Conservation (phyloP, 23 tunicate genomes). For the Aplidium turbinatum region DNA sequence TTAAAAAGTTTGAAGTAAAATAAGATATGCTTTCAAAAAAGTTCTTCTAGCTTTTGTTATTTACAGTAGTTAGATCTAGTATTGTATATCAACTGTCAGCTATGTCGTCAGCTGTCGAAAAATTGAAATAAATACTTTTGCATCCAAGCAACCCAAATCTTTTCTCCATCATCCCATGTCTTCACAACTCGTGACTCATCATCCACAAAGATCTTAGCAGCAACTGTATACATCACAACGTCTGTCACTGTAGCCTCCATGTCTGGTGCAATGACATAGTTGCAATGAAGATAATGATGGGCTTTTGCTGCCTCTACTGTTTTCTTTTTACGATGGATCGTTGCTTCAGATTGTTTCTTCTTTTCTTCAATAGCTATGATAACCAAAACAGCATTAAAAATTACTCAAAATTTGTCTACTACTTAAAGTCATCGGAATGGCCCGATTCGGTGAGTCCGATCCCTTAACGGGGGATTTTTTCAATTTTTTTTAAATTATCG, state of each 20-base stretch:
- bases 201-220: conserved; percentile 90
- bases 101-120: too few relatives aligned
- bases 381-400: too few relatives aligned
- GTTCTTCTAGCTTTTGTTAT: too few relatives aligned
- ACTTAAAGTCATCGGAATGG: too few relatives aligned
- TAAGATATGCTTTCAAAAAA: too few relatives aligned
- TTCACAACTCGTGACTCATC: conserved; percentile 75
- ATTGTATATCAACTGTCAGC: too few relatives aligned
- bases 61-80: too few relatives aligned
- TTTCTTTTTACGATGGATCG: conserved; percentile 48
- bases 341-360: conserved; percentile 52
- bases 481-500: too few relatives aligned
- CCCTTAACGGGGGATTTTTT: too few relatives aligned
- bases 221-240: conserved; percentile 84
- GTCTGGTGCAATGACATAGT: conserved; percentile 62
- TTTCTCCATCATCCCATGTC: conserved; percentile 89
- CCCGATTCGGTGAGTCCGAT: too few relatives aligned
- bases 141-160: conserved; percentile 92
- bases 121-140: conserved; percentile 37
- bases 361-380: conserved; percentile 62
- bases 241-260: conserved; percentile 56
- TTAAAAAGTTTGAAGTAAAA: too few relatives aligned
- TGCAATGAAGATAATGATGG: conserved; percentile 68
- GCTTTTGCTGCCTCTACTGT: conserved; percentile 85
- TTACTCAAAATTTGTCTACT: too few relatives aligned